Evolutionary conservation across 2,888 invertebrate genomes (phyloP).

Genomic region (Opisthograptis luteolata): DNA sequence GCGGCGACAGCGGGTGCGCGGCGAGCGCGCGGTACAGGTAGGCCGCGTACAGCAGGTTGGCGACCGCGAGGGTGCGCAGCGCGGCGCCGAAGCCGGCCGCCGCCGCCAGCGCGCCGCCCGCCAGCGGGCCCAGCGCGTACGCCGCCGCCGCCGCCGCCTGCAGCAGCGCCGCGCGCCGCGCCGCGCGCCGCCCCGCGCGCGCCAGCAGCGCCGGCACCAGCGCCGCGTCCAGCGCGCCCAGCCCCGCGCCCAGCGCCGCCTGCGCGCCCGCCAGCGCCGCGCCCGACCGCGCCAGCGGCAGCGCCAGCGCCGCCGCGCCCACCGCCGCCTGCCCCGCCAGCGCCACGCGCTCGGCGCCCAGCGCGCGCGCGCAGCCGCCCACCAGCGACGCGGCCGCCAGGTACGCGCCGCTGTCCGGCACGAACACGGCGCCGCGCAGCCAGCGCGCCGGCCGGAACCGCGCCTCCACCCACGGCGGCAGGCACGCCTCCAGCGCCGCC

Average conservation of each 20-base stretch:
- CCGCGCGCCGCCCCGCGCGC: slow-evolving; percentile 61
- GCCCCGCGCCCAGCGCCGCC: slow-evolving; percentile 67
- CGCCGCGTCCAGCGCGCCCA: slow-evolving; percentile 50
- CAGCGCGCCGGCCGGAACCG: slow-evolving; percentile 52
- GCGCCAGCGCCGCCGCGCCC: slow-evolving; percentile 59
- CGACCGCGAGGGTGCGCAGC: slow-evolving; percentile 63
- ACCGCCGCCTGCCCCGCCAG: slow-evolving; percentile 61
- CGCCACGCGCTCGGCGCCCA: slow-evolving; percentile 64
- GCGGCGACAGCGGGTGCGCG: slow-evolving; percentile 57
- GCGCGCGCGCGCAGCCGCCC: slow-evolving; percentile 53
- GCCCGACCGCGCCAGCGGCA: slow-evolving; percentile 58
- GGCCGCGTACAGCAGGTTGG: slow-evolving; percentile 68
- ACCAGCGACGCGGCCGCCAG: slow-evolving; percentile 58
- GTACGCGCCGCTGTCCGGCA: slow-evolving; percentile 76
- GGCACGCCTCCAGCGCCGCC: slow-evolving; percentile 75
- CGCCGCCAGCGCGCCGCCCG: slow-evolving; percentile 60
- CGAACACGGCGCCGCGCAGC: slow-evolving; percentile 69
- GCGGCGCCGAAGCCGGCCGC: slow-evolving; percentile 62
- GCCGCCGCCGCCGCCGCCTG: slow-evolving; percentile 71
- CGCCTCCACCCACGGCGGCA: slow-evolving; percentile 64
- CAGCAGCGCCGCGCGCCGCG: slow-evolving; percentile 73
- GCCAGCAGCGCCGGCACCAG: slow-evolving; percentile 55
- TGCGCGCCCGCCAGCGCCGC: slow-evolving; percentile 55
- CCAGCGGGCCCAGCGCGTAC: slow-evolving; percentile 56
- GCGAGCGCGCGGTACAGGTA: slow-evolving; percentile 59